Base-by-base conservation (phyloP, 1,140 invertebrate genomes). In the Atta cephalotes region DNA sequence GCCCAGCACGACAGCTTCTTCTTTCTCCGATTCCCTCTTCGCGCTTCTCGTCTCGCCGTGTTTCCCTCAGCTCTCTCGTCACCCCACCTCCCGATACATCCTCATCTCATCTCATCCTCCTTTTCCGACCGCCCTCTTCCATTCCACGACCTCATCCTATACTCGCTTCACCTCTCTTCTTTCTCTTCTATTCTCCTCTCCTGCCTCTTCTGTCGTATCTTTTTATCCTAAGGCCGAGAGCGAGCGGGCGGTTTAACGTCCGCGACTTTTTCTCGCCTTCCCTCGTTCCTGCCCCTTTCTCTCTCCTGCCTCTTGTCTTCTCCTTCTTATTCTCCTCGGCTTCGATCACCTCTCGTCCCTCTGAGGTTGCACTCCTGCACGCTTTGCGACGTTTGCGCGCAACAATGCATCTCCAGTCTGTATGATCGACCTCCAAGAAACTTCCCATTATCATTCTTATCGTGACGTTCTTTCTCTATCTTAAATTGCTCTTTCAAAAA, bases 171-270 rank as follows among this genome's bases (percentile, higher is more conserved):
- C 12, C 53, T 79, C 25, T 25, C 56, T 62, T 35, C 51, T 86
- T 65, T 87, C 74, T 49, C 74, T 88, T 65, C 39, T 86, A 66
- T 49, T 79, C 39, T 86, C 76, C 82, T 76, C 87, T 76, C n/a
- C 49, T 45, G 39, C 87, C 86, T 5, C 79, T 76, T 84, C 80
- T 74, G 45, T 84, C 66, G 39, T 79, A 87, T 90, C 89, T 87
- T 89, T 90, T 90, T 90, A 89, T 56, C 85, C 74, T 89, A 86
- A 86, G 88, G 88, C 88, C 14, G 62, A 78, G 71, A 85, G 58
- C 89, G 80, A 90, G 70, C 88, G 88, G 86, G 86, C 85, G 88
- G 89, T 90, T 90, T 90, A 90, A 90, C 88, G 89, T 90, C 89
- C 91, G 90, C 88, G 84, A 90, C 87, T 92, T 91, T 92, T 92